A percentile compares a stretch with the other conserved stretches of the same genome.
Evolutionary conservation across 1,140 invertebrate genomes (phyloP).

Genomic region (Camponotus pennsylvanicus): DNA sequence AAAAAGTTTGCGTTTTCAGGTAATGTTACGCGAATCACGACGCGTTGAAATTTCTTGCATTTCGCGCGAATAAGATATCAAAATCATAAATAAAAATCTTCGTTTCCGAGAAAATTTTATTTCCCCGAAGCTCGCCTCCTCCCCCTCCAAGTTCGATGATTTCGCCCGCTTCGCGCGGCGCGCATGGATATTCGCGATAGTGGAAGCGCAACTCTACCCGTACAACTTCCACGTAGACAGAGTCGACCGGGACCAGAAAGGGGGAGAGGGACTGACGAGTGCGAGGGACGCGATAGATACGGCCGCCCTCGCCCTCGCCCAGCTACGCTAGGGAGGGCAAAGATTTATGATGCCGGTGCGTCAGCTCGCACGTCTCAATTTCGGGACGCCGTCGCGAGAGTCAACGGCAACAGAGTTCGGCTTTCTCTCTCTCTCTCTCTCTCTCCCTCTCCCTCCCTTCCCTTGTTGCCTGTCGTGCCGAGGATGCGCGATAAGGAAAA

Average conservation of each 20-base stretch:
- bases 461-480: slow-evolving; percentile 65
- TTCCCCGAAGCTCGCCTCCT: not conserved
- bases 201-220: not conserved
- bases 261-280: slow-evolving; percentile 33
- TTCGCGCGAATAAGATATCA: slow-evolving; percentile 8
- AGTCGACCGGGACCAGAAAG: slow-evolving; percentile 23
- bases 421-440: slow-evolving; percentile 10
- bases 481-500: slow-evolving; percentile 63
- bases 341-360: slow-evolving; percentile 76
- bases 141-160: slow-evolving; percentile 37
- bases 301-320: slow-evolving; percentile 31
- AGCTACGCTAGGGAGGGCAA: slow-evolving; percentile 60
- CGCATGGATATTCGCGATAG: slow-evolving; percentile 13
- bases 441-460: slow-evolving; percentile 11
- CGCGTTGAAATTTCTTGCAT: slow-evolving; percentile 20
- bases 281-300: slow-evolving; percentile 69
- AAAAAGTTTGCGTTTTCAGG: slow-evolving; percentile 2
- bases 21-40: not conserved
- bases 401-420: slow-evolving; percentile 62
- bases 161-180: not conserved
- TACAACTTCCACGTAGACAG: slow-evolving; percentile 34
- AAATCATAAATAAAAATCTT: slow-evolving; percentile 31
- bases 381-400: slow-evolving; percentile 74
- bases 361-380: slow-evolving; percentile 77
- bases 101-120: slow-evolving; percentile 15